Base-by-base conservation (phyloP, 2,113 vertebrate genomes). In the Fukomys damarensis region DNA sequence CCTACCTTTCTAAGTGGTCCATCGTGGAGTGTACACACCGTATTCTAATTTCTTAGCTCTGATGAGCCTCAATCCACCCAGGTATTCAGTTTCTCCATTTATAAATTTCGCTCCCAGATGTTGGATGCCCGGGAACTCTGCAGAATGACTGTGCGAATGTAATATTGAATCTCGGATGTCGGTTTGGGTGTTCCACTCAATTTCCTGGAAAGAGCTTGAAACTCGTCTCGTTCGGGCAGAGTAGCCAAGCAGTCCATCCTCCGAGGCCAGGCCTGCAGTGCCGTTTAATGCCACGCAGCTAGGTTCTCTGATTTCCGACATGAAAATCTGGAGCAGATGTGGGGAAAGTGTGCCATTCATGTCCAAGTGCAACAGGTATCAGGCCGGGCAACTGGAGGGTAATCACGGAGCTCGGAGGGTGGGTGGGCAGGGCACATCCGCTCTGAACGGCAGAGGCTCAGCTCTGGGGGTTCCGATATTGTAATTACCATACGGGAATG, bases 311-410 rank as follows among this genome's bases (percentile, higher is more conserved):
- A 96, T 98, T 98, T 98, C 99, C 98, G 98, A 98, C 97, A 98
- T 98, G 98, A 98, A 98, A 98, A 99, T 99, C 97, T 97, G 46
- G 98, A 99, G 99, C 99, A 99, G 98, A 99, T 99, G 99, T 98
- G 98, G 98, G 96, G 89, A 97, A 97, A 97, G 98, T 91, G 98
- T 98, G 91, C 97, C 98, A 87, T 98, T 97, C 1, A 0, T 93
- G 96, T 94, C 97, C 97, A 96, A 93, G 96, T 49, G 88, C 6
- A 22, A 81, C 86, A 93, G 81, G 85, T 98, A 89, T 97, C 98
- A 83, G 92, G 91, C 89, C 0, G 8, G 35, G 54, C 54, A 65
- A 77, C 92, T 2, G 61, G 52, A 70, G 82, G 87, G 79, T n/a
- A 86, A 65, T 93, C 80, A 70, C 22, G 93, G 16, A 46, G 43